Evolutionary conservation across 1,140 invertebrate species (phyloP).

Genomic region (Cyclina sinensis): DNA sequence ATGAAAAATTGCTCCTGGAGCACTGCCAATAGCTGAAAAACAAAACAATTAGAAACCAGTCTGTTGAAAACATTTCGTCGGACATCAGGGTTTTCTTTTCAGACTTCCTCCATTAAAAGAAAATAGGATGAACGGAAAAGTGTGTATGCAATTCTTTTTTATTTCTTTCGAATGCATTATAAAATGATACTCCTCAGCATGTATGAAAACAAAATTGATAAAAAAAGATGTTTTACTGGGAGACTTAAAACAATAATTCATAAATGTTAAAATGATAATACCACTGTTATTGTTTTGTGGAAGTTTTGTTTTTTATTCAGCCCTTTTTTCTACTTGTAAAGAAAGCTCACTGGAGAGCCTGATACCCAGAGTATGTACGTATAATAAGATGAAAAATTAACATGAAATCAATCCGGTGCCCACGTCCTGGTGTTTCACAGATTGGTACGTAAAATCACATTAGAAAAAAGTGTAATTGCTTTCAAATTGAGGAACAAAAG

Average conservation of each 20-base stretch:
- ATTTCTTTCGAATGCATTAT: too few relatives aligned
- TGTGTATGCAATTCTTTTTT: neutral
- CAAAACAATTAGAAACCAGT: neutral
- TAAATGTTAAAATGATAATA: neutral
- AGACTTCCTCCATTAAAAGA: neutral
- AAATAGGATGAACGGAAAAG: neutral
- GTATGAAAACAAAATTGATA: too few relatives aligned
- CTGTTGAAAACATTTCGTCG: neutral
- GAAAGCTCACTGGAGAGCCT: neutral
- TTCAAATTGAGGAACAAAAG: neutral
- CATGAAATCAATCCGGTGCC: neutral
- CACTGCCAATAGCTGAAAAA: neutral
- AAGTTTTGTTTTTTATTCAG: neutral
- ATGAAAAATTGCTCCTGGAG: neutral
- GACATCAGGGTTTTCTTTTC: neutral
- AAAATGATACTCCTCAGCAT: too few relatives aligned
- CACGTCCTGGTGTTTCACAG: constrained; percentile 12
- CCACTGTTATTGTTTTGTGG: neutral
- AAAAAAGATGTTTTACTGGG: too few relatives aligned
- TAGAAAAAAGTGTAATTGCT: neutral
- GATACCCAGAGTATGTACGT: constrained; percentile 6
- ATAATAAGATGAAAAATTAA: neutral
- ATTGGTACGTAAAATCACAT: neutral
- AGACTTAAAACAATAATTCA: neutral
- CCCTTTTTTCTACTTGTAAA: constrained; percentile 15